phyloP scores from a whole-genome alignment of 1,140 invertebrate genomes.

The Calycopis cecrops region DNA sequence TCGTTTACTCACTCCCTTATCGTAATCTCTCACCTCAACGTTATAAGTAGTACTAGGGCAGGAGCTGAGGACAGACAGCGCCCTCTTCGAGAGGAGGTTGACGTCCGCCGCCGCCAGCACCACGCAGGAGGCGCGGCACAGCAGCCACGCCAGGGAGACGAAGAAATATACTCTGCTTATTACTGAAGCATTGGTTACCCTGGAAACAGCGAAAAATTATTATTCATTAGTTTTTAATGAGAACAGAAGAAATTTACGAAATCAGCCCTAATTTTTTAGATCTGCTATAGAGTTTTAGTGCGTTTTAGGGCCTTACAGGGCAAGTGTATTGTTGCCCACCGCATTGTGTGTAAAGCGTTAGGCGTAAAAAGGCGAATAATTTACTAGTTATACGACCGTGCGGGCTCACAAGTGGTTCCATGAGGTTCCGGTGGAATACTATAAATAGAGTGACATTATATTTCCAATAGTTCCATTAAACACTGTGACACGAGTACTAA shows the following conservation, averaged over 20 bases:
- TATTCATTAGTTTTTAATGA: neutral
- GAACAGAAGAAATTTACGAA: neutral
- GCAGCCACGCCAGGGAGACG: conserved; percentile 49
- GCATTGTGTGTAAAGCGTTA: neutral
- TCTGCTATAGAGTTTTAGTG: neutral
- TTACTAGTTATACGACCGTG: too few relatives aligned
- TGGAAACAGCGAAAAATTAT: conserved; percentile 18
- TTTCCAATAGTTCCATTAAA: too few relatives aligned
- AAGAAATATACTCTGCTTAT: conserved; percentile 47
- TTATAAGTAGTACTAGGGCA: conserved; percentile 37
- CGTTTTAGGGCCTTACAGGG: neutral
- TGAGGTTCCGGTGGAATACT: too few relatives aligned
- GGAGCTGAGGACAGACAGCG: conserved; percentile 31
- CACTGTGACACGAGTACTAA: too few relatives aligned
- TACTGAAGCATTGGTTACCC: conserved; percentile 23
- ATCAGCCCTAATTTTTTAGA: neutral
- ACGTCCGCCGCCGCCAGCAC: conserved; percentile 54
- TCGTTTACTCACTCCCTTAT: too few relatives aligned
- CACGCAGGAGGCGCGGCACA: conserved; percentile 45
- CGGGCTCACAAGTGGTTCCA: too few relatives aligned
- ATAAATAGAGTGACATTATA: too few relatives aligned
- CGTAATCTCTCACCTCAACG: conserved; percentile 39
- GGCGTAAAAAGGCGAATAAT: too few relatives aligned
- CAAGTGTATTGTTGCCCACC: neutral
- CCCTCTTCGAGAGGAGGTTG: conserved; percentile 40